Conservation (phyloP, 2,113 vertebrate genomes). For the Probosciger aterrimus region DNA sequence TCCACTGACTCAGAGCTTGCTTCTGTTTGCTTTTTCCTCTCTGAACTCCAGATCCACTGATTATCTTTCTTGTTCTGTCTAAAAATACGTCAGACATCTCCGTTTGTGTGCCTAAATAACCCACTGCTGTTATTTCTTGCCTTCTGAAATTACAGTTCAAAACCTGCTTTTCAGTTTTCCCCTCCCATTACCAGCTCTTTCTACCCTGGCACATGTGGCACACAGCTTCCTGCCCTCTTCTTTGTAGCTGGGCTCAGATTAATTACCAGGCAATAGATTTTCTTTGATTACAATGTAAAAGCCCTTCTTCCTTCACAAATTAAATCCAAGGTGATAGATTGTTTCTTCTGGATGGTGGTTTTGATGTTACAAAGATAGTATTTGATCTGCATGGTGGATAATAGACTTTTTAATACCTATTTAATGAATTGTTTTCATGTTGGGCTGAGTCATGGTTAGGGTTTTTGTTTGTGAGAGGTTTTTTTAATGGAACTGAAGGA, state of each 20-base stretch:
- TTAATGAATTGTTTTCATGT: not conserved
- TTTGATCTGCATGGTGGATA: not conserved
- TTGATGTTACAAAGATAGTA: not conserved
- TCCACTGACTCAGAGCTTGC: not conserved
- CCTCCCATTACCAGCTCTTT: not conserved
- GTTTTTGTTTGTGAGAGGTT: not conserved
- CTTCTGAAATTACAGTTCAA: constrained; percentile 9
- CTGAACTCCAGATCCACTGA: not conserved
- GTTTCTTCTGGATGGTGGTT: not conserved
- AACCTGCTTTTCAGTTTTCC: not conserved
- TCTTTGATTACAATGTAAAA: not conserved
- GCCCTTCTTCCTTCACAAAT: not conserved
- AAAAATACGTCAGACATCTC: constrained; percentile 2
- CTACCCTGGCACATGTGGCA: not conserved
- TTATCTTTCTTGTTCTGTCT: not conserved
- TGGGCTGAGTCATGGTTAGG: not conserved
- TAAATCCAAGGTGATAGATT: not conserved
- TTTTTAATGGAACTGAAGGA: not conserved
- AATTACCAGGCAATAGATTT: not conserved
- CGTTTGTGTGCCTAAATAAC: not conserved
- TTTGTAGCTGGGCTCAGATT: not conserved
- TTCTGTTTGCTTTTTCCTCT: not conserved
- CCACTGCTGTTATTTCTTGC: not conserved
- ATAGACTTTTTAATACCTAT: not conserved
- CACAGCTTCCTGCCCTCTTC: not conserved